Conservation (phyloP, 2,888 invertebrate species). For the Drosophila dives region DNA sequence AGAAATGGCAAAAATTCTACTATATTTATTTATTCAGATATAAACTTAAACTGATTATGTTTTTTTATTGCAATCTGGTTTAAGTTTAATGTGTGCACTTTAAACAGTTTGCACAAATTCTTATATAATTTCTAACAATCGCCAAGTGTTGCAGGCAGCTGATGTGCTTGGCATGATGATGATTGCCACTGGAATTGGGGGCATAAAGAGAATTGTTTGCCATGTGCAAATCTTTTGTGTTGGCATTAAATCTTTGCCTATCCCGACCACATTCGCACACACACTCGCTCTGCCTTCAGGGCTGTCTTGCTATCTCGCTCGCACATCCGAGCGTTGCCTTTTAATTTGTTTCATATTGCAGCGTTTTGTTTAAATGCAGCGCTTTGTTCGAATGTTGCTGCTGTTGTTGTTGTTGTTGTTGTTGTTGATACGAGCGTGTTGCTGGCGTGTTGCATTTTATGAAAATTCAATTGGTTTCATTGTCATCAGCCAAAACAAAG, state of each 20-base stretch:
- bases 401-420: constrained; percentile 42
- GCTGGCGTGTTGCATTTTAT: constrained; percentile 64
- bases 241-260: constrained; percentile 56
- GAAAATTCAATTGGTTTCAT: constrained; percentile 75
- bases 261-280: neutral
- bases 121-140: neutral
- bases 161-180: constrained; percentile 52
- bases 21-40: neutral
- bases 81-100: constrained; percentile 9
- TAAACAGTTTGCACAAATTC: constrained; percentile 5
- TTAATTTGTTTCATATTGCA: constrained; percentile 79
- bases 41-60: neutral
- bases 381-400: constrained; percentile 50
- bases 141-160: constrained; percentile 50
- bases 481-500: constrained; percentile 64
- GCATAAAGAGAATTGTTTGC: constrained; percentile 65
- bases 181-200: constrained; percentile 53
- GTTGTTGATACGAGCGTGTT: constrained; percentile 49
- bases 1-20: neutral
- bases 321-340: constrained; percentile 55
- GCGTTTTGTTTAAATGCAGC: constrained; percentile 75
- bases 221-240: constrained; percentile 70
- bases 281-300: neutral
- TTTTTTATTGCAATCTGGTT: neutral
- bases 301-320: constrained; percentile 17